Percentiles rank a stretch among this genome's conserved stretches.
phyloP scores from a whole-genome alignment of 2,888 invertebrate genomes.

The Rhopalosiphum nymphaeae region DNA sequence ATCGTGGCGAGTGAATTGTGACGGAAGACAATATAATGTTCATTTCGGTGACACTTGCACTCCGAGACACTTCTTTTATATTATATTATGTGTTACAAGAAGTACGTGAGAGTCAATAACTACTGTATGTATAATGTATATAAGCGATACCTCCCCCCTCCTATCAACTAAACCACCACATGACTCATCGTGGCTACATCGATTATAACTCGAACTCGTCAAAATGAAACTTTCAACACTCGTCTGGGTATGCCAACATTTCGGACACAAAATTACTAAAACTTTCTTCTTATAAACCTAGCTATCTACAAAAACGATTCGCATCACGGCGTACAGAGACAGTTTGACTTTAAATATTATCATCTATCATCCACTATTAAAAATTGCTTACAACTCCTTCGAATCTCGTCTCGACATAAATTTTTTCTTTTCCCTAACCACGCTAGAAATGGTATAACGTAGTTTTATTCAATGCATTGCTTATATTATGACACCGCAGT shows the following conservation, averaged over 20 bases:
- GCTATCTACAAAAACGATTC: background rate
- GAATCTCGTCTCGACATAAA: background rate
- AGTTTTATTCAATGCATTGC: background rate
- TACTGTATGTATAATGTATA: background rate
- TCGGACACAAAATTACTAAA: background rate
- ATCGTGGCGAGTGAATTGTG: background rate
- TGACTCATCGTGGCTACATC: background rate
- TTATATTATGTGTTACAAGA: background rate
- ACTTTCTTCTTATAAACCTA: constrained; percentile 1
- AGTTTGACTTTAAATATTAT: background rate
- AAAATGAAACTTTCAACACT: background rate
- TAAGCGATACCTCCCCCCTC: background rate
- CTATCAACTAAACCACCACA: background rate
- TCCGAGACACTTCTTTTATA: background rate
- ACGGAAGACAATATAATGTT: constrained; percentile 11
- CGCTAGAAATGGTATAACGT: background rate
- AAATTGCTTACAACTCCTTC: background rate
- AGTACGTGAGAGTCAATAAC: background rate
- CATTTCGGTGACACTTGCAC: constrained; percentile 10
- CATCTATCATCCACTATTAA: constrained; percentile 1
- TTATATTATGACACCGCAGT: background rate
- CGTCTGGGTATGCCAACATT: background rate
- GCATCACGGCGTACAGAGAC: background rate
- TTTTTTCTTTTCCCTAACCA: background rate
- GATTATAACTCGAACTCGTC: constrained; percentile 1